Conservation (phyloP, 1,140 invertebrate species). For the Muscidifurax raptorellus region DNA sequence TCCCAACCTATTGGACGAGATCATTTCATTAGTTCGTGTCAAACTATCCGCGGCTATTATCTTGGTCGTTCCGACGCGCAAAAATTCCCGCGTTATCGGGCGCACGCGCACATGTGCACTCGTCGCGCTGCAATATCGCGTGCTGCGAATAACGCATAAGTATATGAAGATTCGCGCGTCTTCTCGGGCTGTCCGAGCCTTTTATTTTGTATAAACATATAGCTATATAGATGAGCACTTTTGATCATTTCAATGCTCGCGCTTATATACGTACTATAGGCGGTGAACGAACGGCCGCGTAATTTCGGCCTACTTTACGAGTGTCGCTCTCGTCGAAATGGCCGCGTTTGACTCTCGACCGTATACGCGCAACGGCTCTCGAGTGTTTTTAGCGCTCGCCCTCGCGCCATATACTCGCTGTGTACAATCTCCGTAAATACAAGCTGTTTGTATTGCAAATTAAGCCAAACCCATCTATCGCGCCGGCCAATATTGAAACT, state of each 20-base stretch:
- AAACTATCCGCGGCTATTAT: background rate
- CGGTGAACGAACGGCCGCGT: background rate
- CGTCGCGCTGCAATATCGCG: background rate
- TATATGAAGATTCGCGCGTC: background rate
- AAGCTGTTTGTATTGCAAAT: conserved; percentile 22
- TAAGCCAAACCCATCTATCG: conserved; percentile 5
- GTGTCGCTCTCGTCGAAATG: too few species aligned
- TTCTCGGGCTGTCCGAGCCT: background rate
- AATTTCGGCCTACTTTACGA: background rate
- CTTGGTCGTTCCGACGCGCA: background rate
- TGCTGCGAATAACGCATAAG: background rate
- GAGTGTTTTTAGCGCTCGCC: background rate
- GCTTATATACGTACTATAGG: too few species aligned
- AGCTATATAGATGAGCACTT: too few species aligned
- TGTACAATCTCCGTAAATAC: conserved; percentile 26
- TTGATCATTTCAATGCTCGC: background rate
- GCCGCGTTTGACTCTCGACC: background rate
- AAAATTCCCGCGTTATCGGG: conserved; percentile 4
- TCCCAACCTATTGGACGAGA: background rate
- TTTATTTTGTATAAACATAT: too few species aligned
- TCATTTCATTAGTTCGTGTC: background rate
- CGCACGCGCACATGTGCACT: background rate
- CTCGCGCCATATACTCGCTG: background rate
- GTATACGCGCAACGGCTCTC: too few species aligned
- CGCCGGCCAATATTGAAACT: background rate